These are phyloP conservation scores for Jacana jacana DNA, from an alignment of 2,113 vertebrate genomes.

Conservation along the genomic window DNA sequence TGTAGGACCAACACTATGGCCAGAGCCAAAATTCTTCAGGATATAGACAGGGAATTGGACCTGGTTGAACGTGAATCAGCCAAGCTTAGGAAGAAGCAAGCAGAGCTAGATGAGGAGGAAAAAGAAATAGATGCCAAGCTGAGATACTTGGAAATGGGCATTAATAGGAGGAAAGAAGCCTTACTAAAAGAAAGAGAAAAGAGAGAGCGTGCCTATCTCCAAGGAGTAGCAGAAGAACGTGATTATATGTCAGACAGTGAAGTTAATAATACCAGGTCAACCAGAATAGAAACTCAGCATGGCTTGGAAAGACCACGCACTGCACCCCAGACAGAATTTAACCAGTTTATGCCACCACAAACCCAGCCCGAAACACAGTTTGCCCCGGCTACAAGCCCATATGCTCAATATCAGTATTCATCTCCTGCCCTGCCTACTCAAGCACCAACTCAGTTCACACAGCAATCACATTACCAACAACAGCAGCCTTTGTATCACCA, in stretches of 20 bases:
- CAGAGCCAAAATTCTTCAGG: conserved; percentile 96
- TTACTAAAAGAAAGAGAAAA: conserved; percentile 97
- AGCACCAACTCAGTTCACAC: conserved; percentile 90
- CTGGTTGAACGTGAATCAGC: conserved; percentile 97
- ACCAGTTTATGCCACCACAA: conserved; percentile 93
- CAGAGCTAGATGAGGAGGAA: conserved; percentile 97
- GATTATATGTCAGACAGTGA: conserved; percentile 99
- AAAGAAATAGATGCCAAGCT: conserved; percentile 98
- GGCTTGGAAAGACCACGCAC: conserved; percentile 91
- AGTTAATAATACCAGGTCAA: conserved; percentile 90
- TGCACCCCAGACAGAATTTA: conserved; percentile 93
- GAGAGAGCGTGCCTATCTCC: conserved; percentile 94
- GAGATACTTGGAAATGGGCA: conserved; percentile 98
- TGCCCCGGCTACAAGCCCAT: conserved; percentile 89
- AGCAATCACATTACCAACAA: conserved; percentile 90
- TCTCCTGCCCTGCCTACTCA: conserved; percentile 86
- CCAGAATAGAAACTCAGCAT: conserved; percentile 83
- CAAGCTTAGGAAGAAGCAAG: conserved; percentile 97
- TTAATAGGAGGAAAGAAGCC: conserved; percentile 97
- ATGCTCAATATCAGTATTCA: conserved; percentile 91
- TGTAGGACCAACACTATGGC: conserved; percentile 96
- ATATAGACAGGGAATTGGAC: conserved; percentile 97
- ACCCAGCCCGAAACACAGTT: conserved; percentile 92
- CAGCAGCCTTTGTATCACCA: conserved; percentile 92
- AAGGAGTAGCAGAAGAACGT: conserved; percentile 96